Percentiles rank a stretch among this genome's conserved stretches.
phyloP scores from a whole-genome alignment of 2,888 invertebrate species.

The Tholera decimalis region DNA sequence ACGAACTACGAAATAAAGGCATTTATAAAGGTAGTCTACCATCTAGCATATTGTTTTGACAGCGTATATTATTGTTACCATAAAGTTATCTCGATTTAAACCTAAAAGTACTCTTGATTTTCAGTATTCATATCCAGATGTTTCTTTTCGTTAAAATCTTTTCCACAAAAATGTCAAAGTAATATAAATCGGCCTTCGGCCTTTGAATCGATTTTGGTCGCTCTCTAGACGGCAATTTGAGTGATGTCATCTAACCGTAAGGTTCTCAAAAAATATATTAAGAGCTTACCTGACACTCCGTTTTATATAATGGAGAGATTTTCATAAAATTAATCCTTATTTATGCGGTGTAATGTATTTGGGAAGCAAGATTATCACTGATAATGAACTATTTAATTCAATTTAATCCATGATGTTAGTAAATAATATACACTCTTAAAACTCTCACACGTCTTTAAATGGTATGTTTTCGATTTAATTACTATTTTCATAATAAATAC shows the following conservation, averaged over 20 bases:
- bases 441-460: too few relatives aligned
- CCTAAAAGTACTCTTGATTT: background rate
- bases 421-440: too few relatives aligned
- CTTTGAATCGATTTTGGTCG: constrained; percentile 40
- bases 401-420: too few relatives aligned
- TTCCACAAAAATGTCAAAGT: constrained; percentile 15
- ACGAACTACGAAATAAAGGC: background rate
- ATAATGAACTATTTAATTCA: too few relatives aligned
- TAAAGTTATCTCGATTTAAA: background rate
- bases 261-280: constrained; percentile 62
- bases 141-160: background rate
- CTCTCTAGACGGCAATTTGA: constrained; percentile 78
- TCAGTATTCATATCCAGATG: background rate
- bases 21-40: background rate
- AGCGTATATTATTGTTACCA: background rate
- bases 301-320: constrained; percentile 16
- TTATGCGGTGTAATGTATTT: background rate
- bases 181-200: constrained; percentile 37
- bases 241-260: constrained; percentile 75
- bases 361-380: background rate
- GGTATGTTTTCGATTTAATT: too few relatives aligned
- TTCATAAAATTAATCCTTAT: background rate
- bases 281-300: constrained; percentile 19
- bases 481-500: too few relatives aligned
- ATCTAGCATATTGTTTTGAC: background rate